A percentile compares a stretch with the other conserved stretches of the same genome.
phyloP scores from a whole-genome alignment of 1,140 invertebrate genomes.

The Mylabris phalerata region DNA sequence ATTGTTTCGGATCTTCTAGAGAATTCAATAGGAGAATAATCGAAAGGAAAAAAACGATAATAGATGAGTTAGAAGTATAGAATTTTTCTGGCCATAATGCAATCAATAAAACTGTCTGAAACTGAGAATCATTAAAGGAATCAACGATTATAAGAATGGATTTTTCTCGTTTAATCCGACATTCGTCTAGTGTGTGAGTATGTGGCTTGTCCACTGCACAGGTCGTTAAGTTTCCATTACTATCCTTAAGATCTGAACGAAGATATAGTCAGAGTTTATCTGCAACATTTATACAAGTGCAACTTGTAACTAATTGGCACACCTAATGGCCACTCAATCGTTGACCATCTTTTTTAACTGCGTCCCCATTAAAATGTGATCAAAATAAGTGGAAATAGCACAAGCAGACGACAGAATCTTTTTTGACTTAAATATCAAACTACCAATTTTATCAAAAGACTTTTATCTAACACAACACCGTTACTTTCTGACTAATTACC shows the following conservation, averaged over 20 bases:
- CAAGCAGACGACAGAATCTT: too few species aligned
- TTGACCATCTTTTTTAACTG: not conserved
- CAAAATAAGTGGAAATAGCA: too few species aligned
- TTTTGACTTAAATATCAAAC: too few species aligned
- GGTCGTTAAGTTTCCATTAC: conserved; percentile 23
- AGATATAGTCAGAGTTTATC: conserved; percentile 19
- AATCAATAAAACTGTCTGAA: conserved; percentile 30
- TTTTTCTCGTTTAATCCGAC: conserved; percentile 32
- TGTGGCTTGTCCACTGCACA: conserved; percentile 19
- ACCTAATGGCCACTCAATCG: conserved; percentile 2
- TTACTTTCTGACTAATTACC: conserved; percentile 15
- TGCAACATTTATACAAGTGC: conserved; percentile 3
- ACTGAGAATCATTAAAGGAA: conserved; percentile 35
- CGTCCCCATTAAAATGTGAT: too few species aligned
- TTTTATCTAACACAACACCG: conserved; percentile 15
- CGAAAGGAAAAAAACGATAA: too few species aligned
- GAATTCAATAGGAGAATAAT: too few species aligned
- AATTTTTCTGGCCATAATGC: conserved; percentile 21
- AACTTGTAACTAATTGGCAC: conserved; percentile 4
- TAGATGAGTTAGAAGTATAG: too few species aligned
- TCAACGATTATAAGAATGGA: conserved; percentile 36
- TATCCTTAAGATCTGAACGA: conserved; percentile 18
- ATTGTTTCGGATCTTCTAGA: too few species aligned
- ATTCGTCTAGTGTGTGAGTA: conserved; percentile 14
- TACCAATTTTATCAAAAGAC: not conserved